Conservation (phyloP, 2,113 vertebrate genomes). For the Elachura formosa region DNA sequence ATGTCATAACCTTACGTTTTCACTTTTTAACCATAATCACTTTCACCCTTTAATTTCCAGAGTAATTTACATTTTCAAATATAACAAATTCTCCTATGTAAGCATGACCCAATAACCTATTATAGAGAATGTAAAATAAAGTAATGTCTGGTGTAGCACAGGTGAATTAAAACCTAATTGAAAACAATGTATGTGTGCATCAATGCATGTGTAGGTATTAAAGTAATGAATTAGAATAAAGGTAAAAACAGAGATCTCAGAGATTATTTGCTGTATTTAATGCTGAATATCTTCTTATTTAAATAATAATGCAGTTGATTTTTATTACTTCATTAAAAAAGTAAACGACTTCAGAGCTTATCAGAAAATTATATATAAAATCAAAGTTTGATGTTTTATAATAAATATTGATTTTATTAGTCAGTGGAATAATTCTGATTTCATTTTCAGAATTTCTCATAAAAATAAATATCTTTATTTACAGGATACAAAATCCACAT, state of each 20-base stretch:
- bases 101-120: neutral
- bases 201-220: fast-evolving
- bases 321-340: neutral
- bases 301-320: neutral
- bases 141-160: neutral
- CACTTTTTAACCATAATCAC: neutral
- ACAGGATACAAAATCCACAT: neutral
- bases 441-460: neutral
- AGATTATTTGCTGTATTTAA: neutral
- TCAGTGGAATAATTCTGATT: neutral
- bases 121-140: neutral
- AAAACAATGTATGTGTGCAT: neutral
- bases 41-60: neutral
- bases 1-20: neutral
- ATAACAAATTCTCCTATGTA: neutral
- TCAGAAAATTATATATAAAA: neutral
- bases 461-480: neutral
- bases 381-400: neutral
- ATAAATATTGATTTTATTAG: neutral
- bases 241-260: neutral
- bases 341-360: neutral
- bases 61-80: neutral
- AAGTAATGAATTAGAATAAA: neutral
- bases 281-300: neutral
- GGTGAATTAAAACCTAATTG: neutral